Base-by-base conservation (phyloP, 2,888 invertebrate species). In the Acronicta psi region DNA sequence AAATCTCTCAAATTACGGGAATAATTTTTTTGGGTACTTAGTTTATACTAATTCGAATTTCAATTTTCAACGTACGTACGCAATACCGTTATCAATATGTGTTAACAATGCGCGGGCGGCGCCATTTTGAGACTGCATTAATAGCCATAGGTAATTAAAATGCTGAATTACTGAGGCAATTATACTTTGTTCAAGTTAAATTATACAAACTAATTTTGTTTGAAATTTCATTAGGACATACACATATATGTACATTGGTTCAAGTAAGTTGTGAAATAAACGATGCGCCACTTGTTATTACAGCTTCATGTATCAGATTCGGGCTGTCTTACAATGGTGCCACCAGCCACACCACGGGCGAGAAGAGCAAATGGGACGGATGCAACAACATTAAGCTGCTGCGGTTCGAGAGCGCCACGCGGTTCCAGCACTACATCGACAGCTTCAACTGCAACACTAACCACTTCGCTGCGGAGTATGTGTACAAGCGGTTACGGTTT, bases 381-480 rank as follows among this genome's bases (percentile, higher is more conserved):
- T 97, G 98, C 83, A 96, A 96, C 63, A 99, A 99, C 87, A 97
- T 99, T 0, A 96, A 97, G 80, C 90, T 99, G n/a, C 83, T 93
- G 25, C 93, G 96, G 0, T 97, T 98, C 82, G 99, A 99, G 90
- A 95, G 96, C 36, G 97, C 98, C 3, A 96, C 96, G 11, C 96
- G 97, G 68, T 98, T 98, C 93, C 96, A 97, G 60, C 97, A 98
- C 80, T 97, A 98, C 84, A 98, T 99, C 42, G 95, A 96, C 59
- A 97, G 98, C 38, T 99, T 99, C 90, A 99, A 99, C 89, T 97
- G 97, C 61, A 99, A 99, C 88, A 99, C 99, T 0, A 99, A 99
- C 90, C 95, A 96, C 52, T 99, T 99, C 97, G 97, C 98, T 57
- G 97, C 97, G 0, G 97, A 98, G 91, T 99, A 99, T 86, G 94